A percentile compares a stretch with the other conserved stretches of the same genome.
Evolutionary conservation across 2,797 vertebrate species (phyloP).

Genomic region (Chanos chanos): DNA sequence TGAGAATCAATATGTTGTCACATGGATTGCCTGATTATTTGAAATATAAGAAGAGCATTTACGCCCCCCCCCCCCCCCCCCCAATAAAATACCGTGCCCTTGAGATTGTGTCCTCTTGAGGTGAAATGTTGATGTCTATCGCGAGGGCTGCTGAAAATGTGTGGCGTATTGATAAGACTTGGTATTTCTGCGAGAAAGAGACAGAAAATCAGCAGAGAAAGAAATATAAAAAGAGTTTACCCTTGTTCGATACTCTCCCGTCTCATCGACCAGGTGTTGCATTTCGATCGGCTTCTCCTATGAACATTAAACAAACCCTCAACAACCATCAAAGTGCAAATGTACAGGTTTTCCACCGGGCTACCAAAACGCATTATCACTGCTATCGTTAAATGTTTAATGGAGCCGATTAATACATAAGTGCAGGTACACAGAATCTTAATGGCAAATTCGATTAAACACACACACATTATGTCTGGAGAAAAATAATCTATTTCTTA

Average conservation of each 20-base stretch:
- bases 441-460: too few relatives aligned
- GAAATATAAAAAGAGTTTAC: constrained; percentile 12
- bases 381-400: too few relatives aligned
- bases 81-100: too few relatives aligned
- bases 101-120: constrained; percentile 16
- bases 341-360: too few relatives aligned
- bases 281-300: constrained; percentile 33
- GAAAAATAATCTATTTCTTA: too few relatives aligned
- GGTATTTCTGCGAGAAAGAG: background rate
- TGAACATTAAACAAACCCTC: constrained; percentile 1
- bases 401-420: too few relatives aligned
- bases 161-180: constrained; percentile 30
- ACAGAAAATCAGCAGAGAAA: constrained; percentile 33
- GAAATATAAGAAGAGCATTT: too few relatives aligned
- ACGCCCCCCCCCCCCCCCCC: too few relatives aligned
- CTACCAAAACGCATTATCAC: too few relatives aligned
- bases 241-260: constrained; percentile 3
- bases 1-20: constrained; percentile 18
- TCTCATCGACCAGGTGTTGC: constrained; percentile 23
- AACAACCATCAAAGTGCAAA: background rate
- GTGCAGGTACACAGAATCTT: too few relatives aligned
- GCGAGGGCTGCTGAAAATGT: constrained; percentile 32
- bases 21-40: too few relatives aligned
- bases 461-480: too few relatives aligned
- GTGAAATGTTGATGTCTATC: constrained; percentile 33